Conservation (phyloP, 2,888 invertebrate species). For the Oligia strigilis region DNA sequence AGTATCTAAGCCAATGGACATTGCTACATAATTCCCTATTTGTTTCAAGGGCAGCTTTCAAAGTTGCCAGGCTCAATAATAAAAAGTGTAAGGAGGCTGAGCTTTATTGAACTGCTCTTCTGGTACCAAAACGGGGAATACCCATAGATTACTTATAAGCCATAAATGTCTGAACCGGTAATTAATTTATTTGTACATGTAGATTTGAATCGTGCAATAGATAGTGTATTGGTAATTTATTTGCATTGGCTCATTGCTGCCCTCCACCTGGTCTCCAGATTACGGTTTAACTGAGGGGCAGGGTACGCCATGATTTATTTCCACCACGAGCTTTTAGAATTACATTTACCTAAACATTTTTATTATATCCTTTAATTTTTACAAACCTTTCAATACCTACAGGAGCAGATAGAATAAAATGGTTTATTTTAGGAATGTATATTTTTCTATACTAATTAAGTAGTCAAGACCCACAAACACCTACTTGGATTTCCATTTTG, state of each 20-base stretch:
- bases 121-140: not conserved
- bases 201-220: not conserved
- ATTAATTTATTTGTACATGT: not conserved
- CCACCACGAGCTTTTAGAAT: not conserved
- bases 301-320: not conserved
- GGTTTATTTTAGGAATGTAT: not conserved
- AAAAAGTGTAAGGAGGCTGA: not conserved
- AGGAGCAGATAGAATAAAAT: not conserved
- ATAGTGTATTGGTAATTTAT: constrained; percentile 30
- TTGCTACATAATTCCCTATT: not conserved
- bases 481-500: not conserved
- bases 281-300: constrained; percentile 48
- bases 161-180: not conserved
- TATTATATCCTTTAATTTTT: not conserved
- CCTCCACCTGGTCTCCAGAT: constrained; percentile 56
- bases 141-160: not conserved
- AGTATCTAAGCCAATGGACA: not conserved
- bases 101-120: not conserved
- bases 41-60: not conserved
- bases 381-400: not conserved
- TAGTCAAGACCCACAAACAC: not conserved
- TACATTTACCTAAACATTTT: not conserved
- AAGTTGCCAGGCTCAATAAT: not conserved
- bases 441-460: not conserved
- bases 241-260: constrained; percentile 15